A percentile compares a stretch with the other conserved stretches of the same genome.
These are phyloP conservation scores for Nicator chloris DNA, from an alignment of 2,113 vertebrate species.

Conservation along the genomic window DNA sequence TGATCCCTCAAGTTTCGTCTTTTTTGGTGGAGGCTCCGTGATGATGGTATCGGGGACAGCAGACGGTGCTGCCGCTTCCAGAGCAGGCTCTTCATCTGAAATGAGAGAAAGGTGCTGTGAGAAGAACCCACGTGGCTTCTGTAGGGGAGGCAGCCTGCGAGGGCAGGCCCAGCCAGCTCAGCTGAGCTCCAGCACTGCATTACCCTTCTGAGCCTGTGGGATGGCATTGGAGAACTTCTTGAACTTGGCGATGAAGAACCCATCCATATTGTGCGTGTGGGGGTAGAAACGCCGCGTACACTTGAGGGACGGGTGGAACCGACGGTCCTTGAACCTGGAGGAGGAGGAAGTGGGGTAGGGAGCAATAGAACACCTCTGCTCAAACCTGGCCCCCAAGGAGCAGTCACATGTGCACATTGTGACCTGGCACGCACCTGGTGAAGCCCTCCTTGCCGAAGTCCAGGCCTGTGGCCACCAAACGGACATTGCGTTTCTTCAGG, in stretches of 20 bases:
- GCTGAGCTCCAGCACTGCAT: background rate
- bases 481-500: constrained; percentile 93
- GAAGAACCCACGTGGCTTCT: accelerated
- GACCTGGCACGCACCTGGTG: constrained; percentile 73
- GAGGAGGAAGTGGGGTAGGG: background rate
- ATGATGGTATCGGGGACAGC: accelerated
- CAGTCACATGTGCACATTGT: background rate
- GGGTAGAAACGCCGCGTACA: constrained; percentile 89
- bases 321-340: constrained; percentile 84
- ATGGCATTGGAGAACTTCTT: constrained; percentile 93
- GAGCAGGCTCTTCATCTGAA: constrained; percentile 20
- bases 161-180: background rate
- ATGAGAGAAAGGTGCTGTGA: background rate
- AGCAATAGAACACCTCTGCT: background rate
- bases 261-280: constrained; percentile 97
- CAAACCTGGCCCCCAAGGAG: background rate
- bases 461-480: constrained; percentile 89
- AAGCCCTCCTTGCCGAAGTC: constrained; percentile 98
- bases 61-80: background rate
- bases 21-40: background rate
- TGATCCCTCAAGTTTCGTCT: background rate
- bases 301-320: constrained; percentile 89
- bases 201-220: constrained; percentile 71
- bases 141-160: background rate
- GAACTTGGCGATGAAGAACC: constrained; percentile 95